Evolutionary conservation across 2,113 vertebrate genomes (phyloP).

Genomic region (Maccullochella peelii): DNA sequence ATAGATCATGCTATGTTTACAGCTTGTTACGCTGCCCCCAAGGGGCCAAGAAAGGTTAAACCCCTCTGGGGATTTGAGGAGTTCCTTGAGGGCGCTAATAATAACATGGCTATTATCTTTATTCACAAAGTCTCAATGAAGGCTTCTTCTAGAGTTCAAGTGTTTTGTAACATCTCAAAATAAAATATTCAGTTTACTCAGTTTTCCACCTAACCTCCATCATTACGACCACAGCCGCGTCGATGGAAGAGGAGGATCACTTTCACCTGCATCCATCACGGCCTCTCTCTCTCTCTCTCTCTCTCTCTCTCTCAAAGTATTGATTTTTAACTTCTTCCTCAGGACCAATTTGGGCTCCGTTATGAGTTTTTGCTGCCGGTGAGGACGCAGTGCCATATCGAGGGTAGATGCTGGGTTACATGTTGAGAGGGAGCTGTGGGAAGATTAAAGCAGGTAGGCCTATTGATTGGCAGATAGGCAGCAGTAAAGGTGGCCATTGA

Average conservation of each 20-base stretch:
- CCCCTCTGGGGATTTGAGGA: too few relatives aligned
- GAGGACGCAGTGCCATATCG: conserved; percentile 10
- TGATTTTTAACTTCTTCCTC: conserved; percentile 37
- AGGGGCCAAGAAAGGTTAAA: neutral
- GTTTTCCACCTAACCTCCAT: conserved; percentile 4
- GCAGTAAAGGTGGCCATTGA: conserved; percentile 73
- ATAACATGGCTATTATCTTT: neutral
- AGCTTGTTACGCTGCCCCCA: neutral
- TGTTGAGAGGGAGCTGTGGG: conserved; percentile 38
- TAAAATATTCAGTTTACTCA: too few relatives aligned
- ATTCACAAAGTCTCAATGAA: conserved; percentile 9
- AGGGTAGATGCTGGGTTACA: conserved; percentile 41
- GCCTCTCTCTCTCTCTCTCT: neutral
- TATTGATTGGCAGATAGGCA: conserved; percentile 75
- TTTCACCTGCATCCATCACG: conserved; percentile 2
- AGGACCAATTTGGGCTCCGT: conserved; percentile 10
- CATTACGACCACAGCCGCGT: neutral
- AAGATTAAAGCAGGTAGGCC: conserved; percentile 72
- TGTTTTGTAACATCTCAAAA: too few relatives aligned
- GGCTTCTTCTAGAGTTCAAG: too few relatives aligned
- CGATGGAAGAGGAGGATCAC: neutral
- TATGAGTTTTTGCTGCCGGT: conserved; percentile 30
- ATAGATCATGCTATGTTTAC: neutral
- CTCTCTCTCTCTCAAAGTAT: conserved; percentile 24
- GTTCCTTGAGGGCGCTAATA: neutral